These are phyloP conservation scores for Nixonia krombeini DNA, from an alignment of 1,140 invertebrate genomes.

Conservation along the genomic window DNA sequence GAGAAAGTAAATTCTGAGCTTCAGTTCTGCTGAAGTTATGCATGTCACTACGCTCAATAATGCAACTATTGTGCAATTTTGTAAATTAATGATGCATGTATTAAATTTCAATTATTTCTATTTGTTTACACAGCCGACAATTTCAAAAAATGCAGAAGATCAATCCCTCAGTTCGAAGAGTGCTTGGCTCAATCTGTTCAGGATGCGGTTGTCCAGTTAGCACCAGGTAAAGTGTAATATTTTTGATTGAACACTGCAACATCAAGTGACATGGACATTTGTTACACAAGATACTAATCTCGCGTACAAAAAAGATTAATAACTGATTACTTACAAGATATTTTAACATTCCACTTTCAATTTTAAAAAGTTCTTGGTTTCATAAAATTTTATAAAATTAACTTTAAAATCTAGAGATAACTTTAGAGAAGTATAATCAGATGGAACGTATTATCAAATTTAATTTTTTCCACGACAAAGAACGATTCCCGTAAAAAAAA, in stretches of 20 bases:
- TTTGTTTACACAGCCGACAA: slow-evolving; percentile 36
- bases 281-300: too few species aligned
- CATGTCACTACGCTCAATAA: slow-evolving; percentile 31
- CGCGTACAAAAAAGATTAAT: too few species aligned
- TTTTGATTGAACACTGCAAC: not conserved
- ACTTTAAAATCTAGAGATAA: too few species aligned
- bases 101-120: slow-evolving; percentile 11
- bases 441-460: too few species aligned
- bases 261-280: too few species aligned
- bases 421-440: too few species aligned
- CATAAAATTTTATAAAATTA: not conserved
- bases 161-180: slow-evolving; percentile 27
- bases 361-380: too few species aligned
- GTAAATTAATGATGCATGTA: not conserved
- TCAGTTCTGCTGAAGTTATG: not conserved
- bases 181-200: slow-evolving; percentile 35
- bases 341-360: too few species aligned
- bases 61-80: slow-evolving; percentile 26
- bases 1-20: slow-evolving; percentile 44
- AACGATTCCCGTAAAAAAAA: too few species aligned
- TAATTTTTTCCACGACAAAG: too few species aligned
- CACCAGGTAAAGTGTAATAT: slow-evolving; percentile 41
- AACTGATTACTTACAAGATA: too few species aligned
- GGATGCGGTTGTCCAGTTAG: slow-evolving; percentile 39
- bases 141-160: slow-evolving; percentile 48